Evolutionary conservation across 2,113 vertebrate species (phyloP), one percentile per base, ranked within the genome.

Genomic region (Callocephalon fimbriatum): DNA sequence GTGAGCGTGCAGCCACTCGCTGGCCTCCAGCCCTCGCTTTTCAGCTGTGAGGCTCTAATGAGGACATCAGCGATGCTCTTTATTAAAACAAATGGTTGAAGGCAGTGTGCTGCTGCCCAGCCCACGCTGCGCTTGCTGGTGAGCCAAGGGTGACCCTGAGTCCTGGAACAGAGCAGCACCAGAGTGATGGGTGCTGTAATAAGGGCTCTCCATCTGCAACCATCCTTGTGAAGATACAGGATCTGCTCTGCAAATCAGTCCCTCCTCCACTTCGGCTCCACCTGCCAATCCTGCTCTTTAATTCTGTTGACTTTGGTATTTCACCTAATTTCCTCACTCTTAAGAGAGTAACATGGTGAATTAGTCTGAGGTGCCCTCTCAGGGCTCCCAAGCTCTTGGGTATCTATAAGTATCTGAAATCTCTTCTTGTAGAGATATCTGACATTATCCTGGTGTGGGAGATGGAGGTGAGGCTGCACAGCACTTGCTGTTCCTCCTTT

Each of bases 81-180:
- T 20, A 85, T 71, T 93, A 50, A 77, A 94, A 74, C n/a, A 40
- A 62, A 81, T 14, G 32, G 27, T 12, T 6, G n/a, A 22, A 48
- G 45, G 83, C 66, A 80, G 50, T 6, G 1, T 8, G 19, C 20
- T 0, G 2, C 66, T 53, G 61, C 38, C 37, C 72, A 56, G 72
- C 50, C 32, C 50, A 10, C 0, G 0, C 83, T 8, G 14, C 0
- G 1, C 77, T 35, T 15, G 19, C 62, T 54, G 50, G 7, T 0
- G 2, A 71, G 79, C 1, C 0, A 50, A 21, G 1, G 5, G 40
- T 62, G 65, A 54, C 65, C 32, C 74, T 0, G 1, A 66, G 51
- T 8, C 42, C 29, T 2, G 1, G 63, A 40, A n/a, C 20, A 58
- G 38, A 37, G 37, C 0, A 1, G 20, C 1, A 1, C 42, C 15